Evolutionary conservation across 1,140 invertebrate species (phyloP).

Genomic region (Littorina saxatilis): DNA sequence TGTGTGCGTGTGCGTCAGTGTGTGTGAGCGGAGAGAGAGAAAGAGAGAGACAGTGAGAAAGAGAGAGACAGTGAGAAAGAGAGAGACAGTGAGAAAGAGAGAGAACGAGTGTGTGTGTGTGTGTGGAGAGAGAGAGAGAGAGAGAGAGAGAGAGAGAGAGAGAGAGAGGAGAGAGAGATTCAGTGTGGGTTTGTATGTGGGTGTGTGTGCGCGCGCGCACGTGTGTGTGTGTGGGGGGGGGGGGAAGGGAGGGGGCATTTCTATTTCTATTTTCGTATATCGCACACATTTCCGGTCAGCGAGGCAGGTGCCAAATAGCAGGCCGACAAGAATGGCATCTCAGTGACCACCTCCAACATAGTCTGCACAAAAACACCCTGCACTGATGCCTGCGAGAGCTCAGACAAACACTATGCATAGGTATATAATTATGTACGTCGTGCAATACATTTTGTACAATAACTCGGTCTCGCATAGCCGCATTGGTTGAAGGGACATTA

Average conservation of each 20-base stretch:
- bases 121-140: neutral
- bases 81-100: neutral
- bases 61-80: neutral
- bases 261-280: slow-evolving; percentile 1
- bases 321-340: no score
- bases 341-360: no score
- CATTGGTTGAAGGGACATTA: no score
- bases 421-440: no score
- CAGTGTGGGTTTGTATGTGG: slow-evolving; percentile 8
- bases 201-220: neutral
- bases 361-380: no score
- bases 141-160: slow-evolving; percentile 22
- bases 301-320: no score
- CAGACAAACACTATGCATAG: no score
- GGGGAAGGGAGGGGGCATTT: neutral
- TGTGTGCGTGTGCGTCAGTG: no score
- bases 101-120: neutral
- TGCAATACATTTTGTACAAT: no score
- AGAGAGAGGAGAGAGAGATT: neutral
- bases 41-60: neutral
- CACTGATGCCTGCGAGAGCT: no score
- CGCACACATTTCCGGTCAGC: no score
- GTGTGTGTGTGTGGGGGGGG: neutral
- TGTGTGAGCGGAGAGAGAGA: neutral
- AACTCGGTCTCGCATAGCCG: no score